Evolutionary conservation across 2,797 vertebrate genomes (phyloP).

Genomic region (Tangara arthus): DNA sequence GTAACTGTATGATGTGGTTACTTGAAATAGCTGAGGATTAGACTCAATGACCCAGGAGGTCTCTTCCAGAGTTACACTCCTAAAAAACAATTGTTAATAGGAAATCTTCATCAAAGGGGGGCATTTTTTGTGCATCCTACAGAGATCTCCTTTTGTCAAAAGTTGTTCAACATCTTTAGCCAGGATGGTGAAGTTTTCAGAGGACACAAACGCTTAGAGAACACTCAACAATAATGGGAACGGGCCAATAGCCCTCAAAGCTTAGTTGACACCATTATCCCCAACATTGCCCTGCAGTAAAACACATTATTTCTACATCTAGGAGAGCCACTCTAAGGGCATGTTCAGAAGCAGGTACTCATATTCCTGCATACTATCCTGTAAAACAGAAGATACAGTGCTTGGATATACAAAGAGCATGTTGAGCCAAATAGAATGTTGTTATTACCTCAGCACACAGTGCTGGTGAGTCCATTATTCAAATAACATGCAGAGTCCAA

Average conservation of each 20-base stretch:
- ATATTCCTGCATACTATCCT: background rate
- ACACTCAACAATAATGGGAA: conserved; percentile 20
- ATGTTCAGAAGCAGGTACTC: background rate
- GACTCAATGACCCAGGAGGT: conserved; percentile 51
- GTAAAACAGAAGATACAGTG: background rate
- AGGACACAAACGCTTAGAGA: background rate
- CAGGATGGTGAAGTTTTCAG: conserved; percentile 2
- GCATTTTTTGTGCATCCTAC: conserved; percentile 8
- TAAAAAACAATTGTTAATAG: conserved; percentile 52
- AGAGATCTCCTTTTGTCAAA: conserved; percentile 31
- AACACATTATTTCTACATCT: background rate
- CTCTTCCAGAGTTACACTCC: conserved; percentile 11
- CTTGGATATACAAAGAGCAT: background rate
- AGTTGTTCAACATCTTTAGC: conserved; percentile 25
- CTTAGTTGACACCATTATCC: background rate
- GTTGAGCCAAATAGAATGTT: background rate
- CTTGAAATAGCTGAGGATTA: conserved; percentile 34
- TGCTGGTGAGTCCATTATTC: background rate
- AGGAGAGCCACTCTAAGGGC: background rate
- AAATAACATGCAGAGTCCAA: background rate
- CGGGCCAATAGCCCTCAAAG: background rate
- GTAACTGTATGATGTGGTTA: conserved; percentile 44
- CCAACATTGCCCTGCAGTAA: background rate
- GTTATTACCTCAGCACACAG: background rate
- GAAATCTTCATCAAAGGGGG: conserved; percentile 14